A percentile compares a stretch with the other conserved stretches of the same genome.
These are phyloP conservation scores for Vidua chalybeata DNA, from an alignment of 2,113 vertebrate species.

Conservation along the genomic window DNA sequence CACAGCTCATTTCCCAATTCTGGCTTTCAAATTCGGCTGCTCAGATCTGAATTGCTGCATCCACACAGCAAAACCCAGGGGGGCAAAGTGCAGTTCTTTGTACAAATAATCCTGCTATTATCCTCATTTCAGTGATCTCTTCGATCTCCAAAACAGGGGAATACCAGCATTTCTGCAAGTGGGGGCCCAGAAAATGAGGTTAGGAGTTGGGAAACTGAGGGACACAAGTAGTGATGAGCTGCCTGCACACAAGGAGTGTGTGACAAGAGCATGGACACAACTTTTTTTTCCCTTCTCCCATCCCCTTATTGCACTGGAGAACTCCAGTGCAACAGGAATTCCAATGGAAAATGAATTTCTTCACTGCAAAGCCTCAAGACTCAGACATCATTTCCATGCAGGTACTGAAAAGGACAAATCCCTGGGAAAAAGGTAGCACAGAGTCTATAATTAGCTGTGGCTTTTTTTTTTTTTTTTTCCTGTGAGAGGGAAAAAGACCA, in stretches of 20 bases:
- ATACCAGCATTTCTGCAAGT: neutral
- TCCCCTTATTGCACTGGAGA: neutral
- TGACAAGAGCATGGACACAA: neutral
- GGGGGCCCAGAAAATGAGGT: neutral
- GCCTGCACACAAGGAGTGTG: too few relatives aligned
- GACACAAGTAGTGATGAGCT: neutral
- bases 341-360: neutral
- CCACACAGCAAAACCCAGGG: neutral
- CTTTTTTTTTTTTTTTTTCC: conserved; percentile 2
- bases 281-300: neutral
- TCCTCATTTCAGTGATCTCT: neutral
- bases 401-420: neutral
- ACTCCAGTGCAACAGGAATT: neutral
- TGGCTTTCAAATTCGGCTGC: neutral
- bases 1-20: neutral
- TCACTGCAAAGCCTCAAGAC: neutral
- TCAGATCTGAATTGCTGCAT: neutral
- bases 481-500: neutral
- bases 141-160: neutral
- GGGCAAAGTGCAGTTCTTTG: neutral
- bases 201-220: neutral
- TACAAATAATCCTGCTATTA: too few relatives aligned
- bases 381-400: neutral
- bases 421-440: neutral
- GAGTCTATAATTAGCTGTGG: neutral